Evolutionary conservation across 2,113 vertebrate genomes (phyloP), one percentile per base, ranked within the genome.

Genomic region (Tragelaphus imberbis): DNA sequence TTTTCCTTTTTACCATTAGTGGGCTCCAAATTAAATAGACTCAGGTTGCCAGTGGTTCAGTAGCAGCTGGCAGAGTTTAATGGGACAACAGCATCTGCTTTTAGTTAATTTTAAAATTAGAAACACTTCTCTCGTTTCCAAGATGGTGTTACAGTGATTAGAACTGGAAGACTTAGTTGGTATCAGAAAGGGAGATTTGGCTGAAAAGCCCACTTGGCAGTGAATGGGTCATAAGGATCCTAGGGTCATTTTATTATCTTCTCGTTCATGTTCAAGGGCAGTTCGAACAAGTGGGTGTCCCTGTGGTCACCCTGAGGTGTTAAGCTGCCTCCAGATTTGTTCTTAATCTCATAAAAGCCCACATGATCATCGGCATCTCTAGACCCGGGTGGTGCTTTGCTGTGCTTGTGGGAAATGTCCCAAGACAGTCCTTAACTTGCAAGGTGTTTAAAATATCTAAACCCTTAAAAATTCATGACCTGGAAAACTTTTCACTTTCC

Each of bases 21-120:
- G 92, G 94, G 97, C 97, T 98, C 98, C 98, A 99, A 98, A 98
- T 98, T 93, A 98, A 98, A 99, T 88, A 98, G 95, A 94, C 71
- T 97, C 53, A 85, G 96, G 96, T 98, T 99, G 98, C 98, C 97
- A 98, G 93, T 96, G 96, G 97, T 98, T 98, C 98, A 94, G 98
- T 98, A 98, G 98, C 98, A 98, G 98, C 98, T 98, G 98, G 98
- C 98, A 98, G 96, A 96, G 63, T 98, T 99, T 98, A 98, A 86
- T 98, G 96, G 98, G 88, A 97, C 90, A 94, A 89, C 91, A 97
- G 94, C 98, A 98, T 98, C 98, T 98, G 98, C 93, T 98, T 98
- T 98, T 92, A 98, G 96, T 99, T 99, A 98, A 81, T 97, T 98
- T 98, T 97, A 47, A 97, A 98, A 98, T 98, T 96, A 96, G 97